These are phyloP conservation scores for Argyresthia goedartella DNA, from an alignment of 2,888 invertebrate genomes.

Conservation along the genomic window DNA sequence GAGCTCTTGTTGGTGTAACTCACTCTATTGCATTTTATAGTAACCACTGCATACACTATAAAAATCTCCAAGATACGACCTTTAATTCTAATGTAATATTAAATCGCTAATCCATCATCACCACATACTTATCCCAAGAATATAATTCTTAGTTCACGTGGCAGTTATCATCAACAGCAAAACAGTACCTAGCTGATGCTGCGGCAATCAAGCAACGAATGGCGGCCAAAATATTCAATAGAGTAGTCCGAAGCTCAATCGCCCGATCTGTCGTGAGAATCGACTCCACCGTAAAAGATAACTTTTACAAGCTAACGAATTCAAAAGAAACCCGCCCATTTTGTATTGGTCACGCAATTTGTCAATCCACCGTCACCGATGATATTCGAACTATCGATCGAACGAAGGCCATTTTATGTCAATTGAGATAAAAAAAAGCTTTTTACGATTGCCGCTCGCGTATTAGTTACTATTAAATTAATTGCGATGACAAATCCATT, in stretches of 20 bases:
- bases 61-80: no score
- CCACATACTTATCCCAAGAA: neutral
- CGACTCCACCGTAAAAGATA: constrained; percentile 41
- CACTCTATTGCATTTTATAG: no score
- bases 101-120: no score
- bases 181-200: neutral
- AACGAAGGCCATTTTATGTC: constrained; percentile 57
- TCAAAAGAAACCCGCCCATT: constrained; percentile 67
- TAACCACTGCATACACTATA: no score
- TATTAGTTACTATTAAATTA: constrained; percentile 68
- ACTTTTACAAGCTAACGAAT: constrained; percentile 49
- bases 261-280: constrained; percentile 65
- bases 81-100: neutral
- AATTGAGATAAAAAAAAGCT: constrained; percentile 49
- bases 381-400: constrained; percentile 32
- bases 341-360: constrained; percentile 68
- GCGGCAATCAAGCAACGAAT: neutral
- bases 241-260: constrained; percentile 52
- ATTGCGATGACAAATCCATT: constrained; percentile 70
- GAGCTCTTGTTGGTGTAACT: no score
- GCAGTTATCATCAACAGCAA: no score
- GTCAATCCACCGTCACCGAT: constrained; percentile 60
- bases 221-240: constrained; percentile 37
- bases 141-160: no score
- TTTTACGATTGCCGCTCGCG: constrained; percentile 62